A percentile compares a stretch with the other conserved stretches of the same genome.
Evolutionary conservation across 2,888 invertebrate species (phyloP).

Genomic region (Nomada ruficornis): DNA sequence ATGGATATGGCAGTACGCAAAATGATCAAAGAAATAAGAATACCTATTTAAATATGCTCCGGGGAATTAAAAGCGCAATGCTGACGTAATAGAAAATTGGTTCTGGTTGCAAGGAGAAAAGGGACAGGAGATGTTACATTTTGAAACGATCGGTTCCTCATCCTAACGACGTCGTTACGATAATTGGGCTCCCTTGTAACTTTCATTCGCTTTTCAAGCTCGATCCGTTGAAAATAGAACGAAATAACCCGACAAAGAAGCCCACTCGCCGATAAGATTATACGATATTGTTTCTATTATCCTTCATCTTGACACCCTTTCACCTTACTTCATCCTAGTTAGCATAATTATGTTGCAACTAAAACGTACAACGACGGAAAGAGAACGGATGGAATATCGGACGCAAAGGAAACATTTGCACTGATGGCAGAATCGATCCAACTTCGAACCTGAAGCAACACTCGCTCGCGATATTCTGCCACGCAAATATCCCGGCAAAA

Average conservation of each 20-base stretch:
- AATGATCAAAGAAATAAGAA: not conserved
- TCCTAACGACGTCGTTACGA: slow-evolving; percentile 49
- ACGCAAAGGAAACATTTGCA: not conserved
- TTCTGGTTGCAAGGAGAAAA: not conserved
- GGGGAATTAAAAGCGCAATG: not conserved
- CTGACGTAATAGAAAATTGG: not conserved
- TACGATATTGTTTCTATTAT: slow-evolving; percentile 19
- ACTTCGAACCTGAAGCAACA: slow-evolving; percentile 24
- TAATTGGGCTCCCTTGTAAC: slow-evolving; percentile 43
- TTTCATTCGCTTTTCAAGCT: slow-evolving; percentile 12
- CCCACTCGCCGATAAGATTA: slow-evolving; percentile 16
- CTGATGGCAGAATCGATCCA: slow-evolving; percentile 24
- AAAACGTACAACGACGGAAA: not conserved
- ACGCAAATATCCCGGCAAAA: slow-evolving; percentile 29
- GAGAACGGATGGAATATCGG: not conserved
- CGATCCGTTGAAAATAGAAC: not conserved
- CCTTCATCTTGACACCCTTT: not conserved
- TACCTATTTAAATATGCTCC: not conserved
- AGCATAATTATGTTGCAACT: slow-evolving; percentile 17
- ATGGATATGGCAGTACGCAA: not conserved
- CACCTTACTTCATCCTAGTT: slow-evolving; percentile 12
- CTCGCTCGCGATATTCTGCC: slow-evolving; percentile 5
- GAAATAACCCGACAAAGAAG: slow-evolving; percentile 13
- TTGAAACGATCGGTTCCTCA: slow-evolving; percentile 16
- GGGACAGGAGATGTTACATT: slow-evolving; percentile 21